Percentiles rank a stretch among this genome's conserved stretches.
phyloP scores from a whole-genome alignment of 2,113 vertebrate genomes.

The Apeltes quadracus region DNA sequence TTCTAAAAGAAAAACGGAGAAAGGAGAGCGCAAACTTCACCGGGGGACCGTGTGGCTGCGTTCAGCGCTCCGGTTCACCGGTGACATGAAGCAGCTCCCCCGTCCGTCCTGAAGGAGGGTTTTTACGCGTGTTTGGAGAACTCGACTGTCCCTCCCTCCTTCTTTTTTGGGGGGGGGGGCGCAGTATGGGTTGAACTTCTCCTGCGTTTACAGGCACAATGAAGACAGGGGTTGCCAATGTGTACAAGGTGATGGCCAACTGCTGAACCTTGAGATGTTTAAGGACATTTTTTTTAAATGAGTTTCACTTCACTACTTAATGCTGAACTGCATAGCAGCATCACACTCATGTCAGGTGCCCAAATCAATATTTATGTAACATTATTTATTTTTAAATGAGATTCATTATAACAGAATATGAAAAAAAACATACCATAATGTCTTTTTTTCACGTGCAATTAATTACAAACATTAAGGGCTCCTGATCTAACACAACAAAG shows the following conservation, averaged over 20 bases:
- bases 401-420: neutral
- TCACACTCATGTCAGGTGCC: neutral
- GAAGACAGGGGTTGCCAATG: neutral
- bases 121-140: constrained; percentile 16
- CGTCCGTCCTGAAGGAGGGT: constrained; percentile 50
- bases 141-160: constrained; percentile 19
- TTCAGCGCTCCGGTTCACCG: neutral
- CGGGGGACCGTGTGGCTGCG: neutral
- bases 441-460: neutral
- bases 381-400: neutral
- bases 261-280: neutral
- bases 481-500: neutral
- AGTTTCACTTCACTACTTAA: neutral
- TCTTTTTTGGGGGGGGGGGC: constrained; percentile 49
- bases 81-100: constrained; percentile 1
- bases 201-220: constrained; percentile 4
- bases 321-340: neutral
- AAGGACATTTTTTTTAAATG: neutral
- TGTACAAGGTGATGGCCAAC: neutral
- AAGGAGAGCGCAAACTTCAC: neutral
- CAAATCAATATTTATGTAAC: neutral
- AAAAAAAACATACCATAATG: too few species aligned
- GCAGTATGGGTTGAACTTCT: constrained; percentile 38
- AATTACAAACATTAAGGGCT: neutral
- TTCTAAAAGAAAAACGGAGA: neutral